Base-by-base conservation (phyloP, 2,113 vertebrate genomes). In the Gavialis gangeticus region DNA sequence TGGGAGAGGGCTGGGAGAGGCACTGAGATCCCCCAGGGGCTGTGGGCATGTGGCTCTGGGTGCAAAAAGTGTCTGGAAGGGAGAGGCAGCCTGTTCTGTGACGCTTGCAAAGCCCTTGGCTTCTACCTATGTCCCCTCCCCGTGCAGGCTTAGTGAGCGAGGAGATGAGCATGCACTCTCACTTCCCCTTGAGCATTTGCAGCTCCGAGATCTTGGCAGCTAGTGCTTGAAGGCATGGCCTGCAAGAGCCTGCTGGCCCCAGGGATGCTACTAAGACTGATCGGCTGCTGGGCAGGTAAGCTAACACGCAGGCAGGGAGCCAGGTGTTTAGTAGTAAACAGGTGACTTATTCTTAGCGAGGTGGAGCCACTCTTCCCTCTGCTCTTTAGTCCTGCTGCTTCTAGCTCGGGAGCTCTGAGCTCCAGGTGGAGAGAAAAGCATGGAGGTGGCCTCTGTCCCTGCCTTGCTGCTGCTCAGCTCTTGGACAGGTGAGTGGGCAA, bases 251-350 rank as follows among this genome's bases (percentile, higher is more conserved):
- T 66, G 56, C 60, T 34, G 6, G 28, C 87, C 77, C 87, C 87
- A 64, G 60, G 81, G 25, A 37, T 94, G 87, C 92, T 95, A 7
- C 34, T 90, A 73, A 56, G 30, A 1, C 71, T 95, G 81, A 90
- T 94, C 25, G 81, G 92, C 73, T 79, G 92, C 9, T 75, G 57
- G 30, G 81, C 90, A 90, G 94, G 94, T 95, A 90, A 90, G 34
- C 21, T 13, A 5, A 4, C 34, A 25, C 1, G 22, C 15, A 13
- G 22, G 34, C 34, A 46, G 69, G 34, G 69, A 73, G 8, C 22
- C 69, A 46, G 34, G 69, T 37, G 21, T 46, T 24, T 13, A 73
- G 69, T 14, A 37, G 30, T 13, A 22, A 37, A 71, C 18, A 59
- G 10, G 67, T 69, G n/a, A 11, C n/a, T 34, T 34, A 37, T 71